A percentile compares a stretch with the other conserved stretches of the same genome.
phyloP scores from a whole-genome alignment of 2,888 invertebrate genomes.

The Agelastica alni region DNA sequence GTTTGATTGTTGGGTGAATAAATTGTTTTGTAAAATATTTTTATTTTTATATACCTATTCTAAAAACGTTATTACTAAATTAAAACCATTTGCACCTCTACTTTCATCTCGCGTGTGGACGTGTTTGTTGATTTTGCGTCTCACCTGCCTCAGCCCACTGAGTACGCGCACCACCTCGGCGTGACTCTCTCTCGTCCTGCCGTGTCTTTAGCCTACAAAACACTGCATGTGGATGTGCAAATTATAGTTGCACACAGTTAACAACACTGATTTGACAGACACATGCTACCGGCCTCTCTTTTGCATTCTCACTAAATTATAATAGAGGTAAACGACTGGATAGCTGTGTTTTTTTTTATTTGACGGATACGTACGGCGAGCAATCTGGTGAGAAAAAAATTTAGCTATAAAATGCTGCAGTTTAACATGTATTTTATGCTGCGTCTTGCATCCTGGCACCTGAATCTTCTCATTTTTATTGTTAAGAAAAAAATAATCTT shows the following conservation, averaged over 20 bases:
- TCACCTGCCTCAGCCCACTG: slow-evolving; percentile 35
- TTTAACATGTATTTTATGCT: neutral
- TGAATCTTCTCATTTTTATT: too few relatives aligned
- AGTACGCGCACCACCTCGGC: slow-evolving; percentile 25
- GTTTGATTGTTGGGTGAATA: too few relatives aligned
- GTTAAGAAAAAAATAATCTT: too few relatives aligned
- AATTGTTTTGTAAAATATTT: too few relatives aligned
- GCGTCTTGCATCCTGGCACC: neutral
- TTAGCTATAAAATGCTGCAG: neutral
- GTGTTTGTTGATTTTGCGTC: slow-evolving; percentile 27
- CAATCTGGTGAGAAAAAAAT: slow-evolving; percentile 6
- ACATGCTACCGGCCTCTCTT: slow-evolving; percentile 33
- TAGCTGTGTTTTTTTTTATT: slow-evolving; percentile 8
- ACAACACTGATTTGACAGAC: slow-evolving; percentile 39
- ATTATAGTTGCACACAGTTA: slow-evolving; percentile 39
- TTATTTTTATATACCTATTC: too few relatives aligned
- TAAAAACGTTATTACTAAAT: too few relatives aligned
- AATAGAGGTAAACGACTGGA: slow-evolving; percentile 24
- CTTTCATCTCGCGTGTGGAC: slow-evolving; percentile 28
- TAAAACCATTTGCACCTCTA: too few relatives aligned
- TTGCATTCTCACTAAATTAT: slow-evolving; percentile 26
- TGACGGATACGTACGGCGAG: slow-evolving; percentile 7
- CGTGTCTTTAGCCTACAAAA: slow-evolving; percentile 21
- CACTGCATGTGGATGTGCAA: slow-evolving; percentile 38
- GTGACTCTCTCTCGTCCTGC: slow-evolving; percentile 22